Evolutionary conservation across 1,140 invertebrate genomes (phyloP), one percentile per base, ranked within the genome.

Genomic region (Hycleus cichorii): DNA sequence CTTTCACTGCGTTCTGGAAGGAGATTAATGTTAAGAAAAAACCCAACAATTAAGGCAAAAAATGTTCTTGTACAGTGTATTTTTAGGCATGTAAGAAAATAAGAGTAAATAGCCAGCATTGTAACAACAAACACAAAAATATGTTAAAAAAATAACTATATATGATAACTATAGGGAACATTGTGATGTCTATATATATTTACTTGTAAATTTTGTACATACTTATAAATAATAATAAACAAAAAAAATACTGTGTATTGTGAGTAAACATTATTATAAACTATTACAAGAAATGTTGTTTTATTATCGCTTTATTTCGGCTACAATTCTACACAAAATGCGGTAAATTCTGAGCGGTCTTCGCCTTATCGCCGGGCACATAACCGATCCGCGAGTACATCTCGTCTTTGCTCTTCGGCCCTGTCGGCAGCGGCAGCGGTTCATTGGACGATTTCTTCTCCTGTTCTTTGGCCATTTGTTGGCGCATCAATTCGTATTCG

Each of bases 331-430:
- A 32, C 3, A 32, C 4, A 4, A 32, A 32, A 32, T 32, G 7
- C 0, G 32, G 32, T 3, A 53, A 24, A 53, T 53, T 53, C 3
- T 27, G 42, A 4, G 40, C 6, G 6, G 25, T 45, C 12, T 4
- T 11, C n/a, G 9, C 26, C 12, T 25, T 11, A 9, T 53, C 46
- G 12, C 38, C 27, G 11, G 52, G 52, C 2, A 47, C 45, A 56
- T 83, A 87, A 47, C 87, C 87, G 63, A 88, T 85, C 60, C 87
- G 75, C 51, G 82, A 81, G 57, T 86, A 83, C 40, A 85, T 80
- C 72, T 85, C 81, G 70, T 80, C 74, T 70, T 78, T 70, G 60
- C 71, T 69, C 77, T 76, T 82, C 62, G 80, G 55, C 50, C 74
- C 75, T 50, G 63, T 45, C 44, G 72, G 72, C 4, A 11, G 10